Conservation (phyloP, 2,113 vertebrate species). For the Thamnophis sirtalis region DNA sequence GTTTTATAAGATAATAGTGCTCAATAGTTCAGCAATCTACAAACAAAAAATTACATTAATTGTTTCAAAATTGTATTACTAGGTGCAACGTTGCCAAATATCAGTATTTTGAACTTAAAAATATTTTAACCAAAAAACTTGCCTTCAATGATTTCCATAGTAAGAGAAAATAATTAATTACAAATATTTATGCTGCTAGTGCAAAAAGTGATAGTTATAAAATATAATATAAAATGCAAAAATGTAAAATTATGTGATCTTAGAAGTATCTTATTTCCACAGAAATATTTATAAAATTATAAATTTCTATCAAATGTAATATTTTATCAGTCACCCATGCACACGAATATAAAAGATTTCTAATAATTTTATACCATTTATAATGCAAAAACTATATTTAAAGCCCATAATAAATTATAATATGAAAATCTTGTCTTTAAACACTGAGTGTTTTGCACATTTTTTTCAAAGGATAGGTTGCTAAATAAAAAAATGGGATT, state of each 20-base stretch:
- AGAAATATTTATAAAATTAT: neutral
- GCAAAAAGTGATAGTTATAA: neutral
- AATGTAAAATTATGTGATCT: neutral
- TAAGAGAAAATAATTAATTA: neutral
- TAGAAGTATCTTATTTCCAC: neutral
- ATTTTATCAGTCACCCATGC: neutral
- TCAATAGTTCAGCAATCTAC: neutral
- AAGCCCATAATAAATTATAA: neutral
- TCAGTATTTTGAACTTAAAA: neutral
- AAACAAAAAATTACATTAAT: neutral
- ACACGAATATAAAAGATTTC: neutral
- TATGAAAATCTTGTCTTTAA: neutral
- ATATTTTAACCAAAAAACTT: neutral
- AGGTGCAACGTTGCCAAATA: neutral
- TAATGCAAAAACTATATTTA: neutral
- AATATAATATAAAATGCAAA: neutral
- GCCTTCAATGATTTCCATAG: neutral
- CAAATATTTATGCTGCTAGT: neutral
- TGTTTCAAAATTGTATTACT: neutral
- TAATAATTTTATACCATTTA: neutral
- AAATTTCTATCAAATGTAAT: no score
- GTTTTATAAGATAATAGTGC: neutral
- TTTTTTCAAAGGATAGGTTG: neutral
- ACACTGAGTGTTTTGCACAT: neutral
- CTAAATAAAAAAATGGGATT: neutral